Evolutionary conservation across 2,113 vertebrate genomes (phyloP), one percentile per base, ranked within the genome.

Genomic region (Nesogale talazaci): DNA sequence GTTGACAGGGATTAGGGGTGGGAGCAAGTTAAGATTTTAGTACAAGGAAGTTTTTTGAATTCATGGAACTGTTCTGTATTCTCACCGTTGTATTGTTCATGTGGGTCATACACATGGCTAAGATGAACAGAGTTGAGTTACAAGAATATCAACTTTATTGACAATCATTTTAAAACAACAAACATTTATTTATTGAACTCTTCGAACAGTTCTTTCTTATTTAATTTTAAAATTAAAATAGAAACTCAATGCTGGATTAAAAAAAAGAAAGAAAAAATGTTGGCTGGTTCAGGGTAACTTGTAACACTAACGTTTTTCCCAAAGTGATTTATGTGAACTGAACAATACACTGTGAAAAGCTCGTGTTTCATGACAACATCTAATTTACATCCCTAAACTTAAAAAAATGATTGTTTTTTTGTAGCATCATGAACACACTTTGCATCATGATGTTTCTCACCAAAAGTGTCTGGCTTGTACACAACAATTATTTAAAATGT

Each of bases 371-470:
- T 12, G 25, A 75, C 10, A 40, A 11, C 74, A 3, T 80, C 27
- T 93, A 36, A 88, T 76, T 90, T 82, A 34, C 3, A 89, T 57
- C 15, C 59, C n/a, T 77, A 89, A 84, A 20, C 40, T 91, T 95
- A 67, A 89, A 87, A 90, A 77, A 69, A 79, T 40, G 87, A 67
- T 70, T 82, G 81, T 15, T 88, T 87, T 74, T 88, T 52, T 88
- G 15, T 34, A 72, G 8, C 31, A 8, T 84, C 46, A 79, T 79
- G 14, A 52, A 52, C 46, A 52, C 78, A 90, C 57, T 89, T 95
- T 81, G 25, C 93, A 75, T 25, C 20, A 88, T 61, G 40, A 42
- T 92, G 42, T 72, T 31, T 84, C 19, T 10, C n/a, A 88, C 9
- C 40, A 61, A 87, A 94, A 22, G 72, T 46, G 36, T 86, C 79